Base-by-base conservation (phyloP, 2,113 vertebrate genomes). In the Planiliza haematocheilus region DNA sequence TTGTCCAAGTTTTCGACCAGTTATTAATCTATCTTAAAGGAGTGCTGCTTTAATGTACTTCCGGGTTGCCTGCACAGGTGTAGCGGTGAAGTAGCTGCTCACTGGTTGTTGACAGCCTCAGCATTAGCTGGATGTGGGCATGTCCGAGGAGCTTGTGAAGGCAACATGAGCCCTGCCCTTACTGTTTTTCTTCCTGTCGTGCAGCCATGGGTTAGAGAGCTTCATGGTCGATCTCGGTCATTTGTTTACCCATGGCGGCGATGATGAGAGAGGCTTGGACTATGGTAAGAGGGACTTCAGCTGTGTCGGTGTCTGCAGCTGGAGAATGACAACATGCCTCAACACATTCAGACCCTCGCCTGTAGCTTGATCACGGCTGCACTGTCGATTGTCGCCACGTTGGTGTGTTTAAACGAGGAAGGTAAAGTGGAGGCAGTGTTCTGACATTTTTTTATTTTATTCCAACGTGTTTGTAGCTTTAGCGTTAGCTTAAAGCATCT, bases 381-480 rank as follows among this genome's bases (percentile, higher is more conserved):
- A 16, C 79, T 92, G 71, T 65, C 91, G 30, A 42, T 93, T 74
- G 37, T 89, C 62, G 76, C 82, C 71, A 75, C 84, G 8, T 37
- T 89, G 60, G 39, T 91, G 24, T 94, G 75, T 92, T 73, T 91
- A 61, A 89, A 86, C 34, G 51, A 82, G 56, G 86, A 91, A 94
- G 93, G 93, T 94, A 94, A 92, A 68, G 65, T 77, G 7, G 12
- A 57, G 10, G 6, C 61, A 36, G 10, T 43, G 2, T 37, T 10
- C 0, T 41, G 16, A 59, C 0, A 3, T 30, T 30, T 37, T 24
- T 37, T 7, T 21, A 20, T 41, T 14, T 64, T 7, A 43, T 10
- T 50, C 12, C 3, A 34, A 7, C 17, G 7, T 8, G 16, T 1
- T 4, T 30, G 17, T 66, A 14, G 45, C 12, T 9, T n/a, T 16